Evolutionary conservation across 2,797 vertebrate genomes (phyloP).

Genomic region (Uromys caudimaculatus): DNA sequence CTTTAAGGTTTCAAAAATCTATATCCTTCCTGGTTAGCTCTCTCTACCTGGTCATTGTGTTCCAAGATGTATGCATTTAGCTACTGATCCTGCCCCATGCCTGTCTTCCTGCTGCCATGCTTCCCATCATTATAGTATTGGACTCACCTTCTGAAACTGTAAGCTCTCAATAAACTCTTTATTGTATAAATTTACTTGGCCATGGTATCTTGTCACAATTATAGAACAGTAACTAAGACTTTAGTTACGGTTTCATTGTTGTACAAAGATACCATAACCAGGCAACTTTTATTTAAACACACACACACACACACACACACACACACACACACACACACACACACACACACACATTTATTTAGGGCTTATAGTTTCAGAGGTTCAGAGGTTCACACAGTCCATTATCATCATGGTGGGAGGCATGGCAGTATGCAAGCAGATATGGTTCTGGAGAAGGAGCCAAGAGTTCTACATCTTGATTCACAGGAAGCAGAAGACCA

Average conservation of each 20-base stretch:
- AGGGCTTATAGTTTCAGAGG: background rate
- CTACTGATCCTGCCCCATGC: background rate
- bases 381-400: background rate
- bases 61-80: background rate
- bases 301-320: too few species aligned
- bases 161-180: background rate
- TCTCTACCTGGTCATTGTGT: background rate
- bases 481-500: background rate
- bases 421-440: background rate
- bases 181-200: background rate
- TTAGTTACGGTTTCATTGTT: background rate
- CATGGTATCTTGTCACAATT: background rate
- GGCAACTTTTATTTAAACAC: too few species aligned
- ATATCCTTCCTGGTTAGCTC: background rate
- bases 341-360: too few species aligned
- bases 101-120: background rate
- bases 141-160: background rate
- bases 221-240: background rate
- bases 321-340: too few species aligned
- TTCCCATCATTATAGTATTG: background rate
- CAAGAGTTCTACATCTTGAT: background rate
- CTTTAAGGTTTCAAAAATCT: background rate
- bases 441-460: background rate
- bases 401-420: background rate
- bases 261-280: background rate